Evolutionary conservation across 2,113 vertebrate species (phyloP).

Genomic region (Equus przewalskii): DNA sequence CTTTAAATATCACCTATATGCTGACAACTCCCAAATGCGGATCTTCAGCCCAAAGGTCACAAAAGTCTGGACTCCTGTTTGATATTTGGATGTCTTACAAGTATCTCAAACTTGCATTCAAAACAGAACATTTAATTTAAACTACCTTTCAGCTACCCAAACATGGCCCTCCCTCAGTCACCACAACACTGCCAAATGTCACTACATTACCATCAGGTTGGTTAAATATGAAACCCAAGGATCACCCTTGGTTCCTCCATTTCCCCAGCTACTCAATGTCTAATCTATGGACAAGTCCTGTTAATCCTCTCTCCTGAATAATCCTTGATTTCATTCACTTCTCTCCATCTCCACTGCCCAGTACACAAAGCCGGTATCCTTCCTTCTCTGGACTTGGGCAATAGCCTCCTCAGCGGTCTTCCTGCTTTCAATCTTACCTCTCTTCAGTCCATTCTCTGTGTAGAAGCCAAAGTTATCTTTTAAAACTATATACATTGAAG

Average conservation of each 20-base stretch:
- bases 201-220: neutral
- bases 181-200: neutral
- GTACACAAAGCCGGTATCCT: neutral
- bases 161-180: neutral
- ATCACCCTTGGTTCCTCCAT: neutral
- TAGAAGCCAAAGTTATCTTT: neutral
- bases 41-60: neutral
- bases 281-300: neutral
- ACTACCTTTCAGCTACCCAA: neutral
- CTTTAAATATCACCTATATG: neutral
- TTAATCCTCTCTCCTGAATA: neutral
- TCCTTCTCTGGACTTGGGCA: neutral
- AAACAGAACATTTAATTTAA: neutral
- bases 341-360: neutral
- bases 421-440: neutral
- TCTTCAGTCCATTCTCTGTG: neutral
- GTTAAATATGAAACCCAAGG: neutral
- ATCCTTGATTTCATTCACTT: neutral
- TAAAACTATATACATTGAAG: neutral
- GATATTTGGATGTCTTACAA: neutral
- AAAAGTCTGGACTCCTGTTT: neutral
- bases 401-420: neutral
- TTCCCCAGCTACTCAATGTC: neutral
- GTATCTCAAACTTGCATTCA: neutral
- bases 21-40: neutral